phyloP scores from a whole-genome alignment of 92 coral and sea anemone species.

The Zoanthus gigantus region DNA sequence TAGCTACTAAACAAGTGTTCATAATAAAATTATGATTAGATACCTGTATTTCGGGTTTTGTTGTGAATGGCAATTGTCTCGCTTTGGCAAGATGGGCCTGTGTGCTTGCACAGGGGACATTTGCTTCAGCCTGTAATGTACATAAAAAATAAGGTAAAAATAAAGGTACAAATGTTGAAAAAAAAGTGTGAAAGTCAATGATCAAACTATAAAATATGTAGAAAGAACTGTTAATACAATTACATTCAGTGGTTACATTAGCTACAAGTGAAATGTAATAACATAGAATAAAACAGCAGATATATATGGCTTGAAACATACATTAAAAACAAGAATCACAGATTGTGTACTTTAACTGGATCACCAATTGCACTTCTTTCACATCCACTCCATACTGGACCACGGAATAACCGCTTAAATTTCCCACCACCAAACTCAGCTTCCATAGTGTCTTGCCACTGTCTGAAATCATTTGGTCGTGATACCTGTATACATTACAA shows the following conservation, averaged over 20 bases:
- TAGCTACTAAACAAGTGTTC: not conserved
- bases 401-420: constrained; percentile 15
- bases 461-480: constrained; percentile 10
- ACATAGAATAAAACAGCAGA: not conserved
- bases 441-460: constrained; percentile 31
- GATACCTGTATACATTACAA: not conserved
- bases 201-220: not conserved
- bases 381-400: constrained; percentile 15
- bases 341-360: not conserved
- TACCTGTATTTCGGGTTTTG: constrained; percentile 12
- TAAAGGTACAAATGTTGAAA: not conserved
- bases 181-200: not conserved
- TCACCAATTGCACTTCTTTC: constrained; percentile 3
- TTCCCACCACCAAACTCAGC: constrained; percentile 34
- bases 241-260: not conserved
- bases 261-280: not conserved
- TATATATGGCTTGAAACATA: not conserved
- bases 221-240: constrained; percentile 2
- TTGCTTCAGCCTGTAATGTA: constrained; percentile 11
- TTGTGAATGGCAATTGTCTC: not conserved
- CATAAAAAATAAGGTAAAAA: not conserved
- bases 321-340: not conserved
- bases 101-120: constrained; percentile 24
- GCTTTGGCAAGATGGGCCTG: constrained; percentile 18
- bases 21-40: constrained; percentile 2